Evolutionary conservation across 2,888 invertebrate species (phyloP), one percentile per base, ranked within the genome.

Genomic region (Pyrochroa serraticornis): DNA sequence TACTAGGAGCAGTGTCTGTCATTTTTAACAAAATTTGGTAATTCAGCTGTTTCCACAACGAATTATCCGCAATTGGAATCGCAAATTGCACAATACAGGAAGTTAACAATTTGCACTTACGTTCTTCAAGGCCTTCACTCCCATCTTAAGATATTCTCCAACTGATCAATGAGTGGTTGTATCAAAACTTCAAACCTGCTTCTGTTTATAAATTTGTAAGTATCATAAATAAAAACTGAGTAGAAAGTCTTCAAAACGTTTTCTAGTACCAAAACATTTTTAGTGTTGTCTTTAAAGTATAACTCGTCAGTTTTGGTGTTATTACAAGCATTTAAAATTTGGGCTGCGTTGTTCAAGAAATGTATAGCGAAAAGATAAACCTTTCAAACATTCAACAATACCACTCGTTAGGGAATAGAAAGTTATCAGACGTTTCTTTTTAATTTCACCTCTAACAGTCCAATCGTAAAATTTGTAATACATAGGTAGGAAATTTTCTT

Each of bases 11-110:
- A 64, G 86, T 84, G 70, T 91, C 88, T 59, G 94, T 85, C 0
- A 94, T 92, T 81, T 97, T 97, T 63, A 95, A 82, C 50, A 96
- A 79, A 62, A 95, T 87, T 76, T 95, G 93, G 77, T 95, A 94
- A 75, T 95, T 94, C 60, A 97, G 80, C 67, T 92, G 86, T 74
- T 95, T 95, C 91, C 95, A 95, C 30, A 93, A 78, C 0, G 92
- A 86, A 75, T 96, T 95, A 72, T 94, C 95, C 1, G 88, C 89
- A 1, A 89, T 87, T 0, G 92, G 90, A 7, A 90, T 87, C 0
- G 92, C 91, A 70, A 97, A 87, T 70, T 93, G 89, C 0, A 91
- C 87, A 57, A 96, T 83, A 72, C 93, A 92, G 0, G 90, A 89
- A n/a, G 87, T 87, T 32, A 96, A 79, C 13, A 87, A 76, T 42